Evolutionary conservation across 2,888 invertebrate genomes (phyloP).

Genomic region (Spialia ferax): DNA sequence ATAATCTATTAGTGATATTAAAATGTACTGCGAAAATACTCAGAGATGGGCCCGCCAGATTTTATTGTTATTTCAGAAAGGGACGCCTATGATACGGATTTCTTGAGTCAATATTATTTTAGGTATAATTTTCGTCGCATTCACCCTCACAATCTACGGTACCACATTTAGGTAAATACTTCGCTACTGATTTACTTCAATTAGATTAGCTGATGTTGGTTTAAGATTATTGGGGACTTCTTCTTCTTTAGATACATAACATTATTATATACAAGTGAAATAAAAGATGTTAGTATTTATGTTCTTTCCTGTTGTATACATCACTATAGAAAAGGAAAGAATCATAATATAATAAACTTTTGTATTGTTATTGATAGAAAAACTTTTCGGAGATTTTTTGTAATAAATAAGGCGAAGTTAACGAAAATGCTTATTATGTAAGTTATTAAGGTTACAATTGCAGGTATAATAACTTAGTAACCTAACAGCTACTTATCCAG

Average conservation of each 20-base stretch:
- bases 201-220: constrained; percentile 41
- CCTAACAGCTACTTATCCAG: too few relatives aligned
- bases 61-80: constrained; percentile 56
- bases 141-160: constrained; percentile 43
- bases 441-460: too few relatives aligned
- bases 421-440: too few relatives aligned
- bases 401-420: too few relatives aligned
- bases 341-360: too few relatives aligned
- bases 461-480: too few relatives aligned
- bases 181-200: constrained; percentile 42
- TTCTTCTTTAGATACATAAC: not conserved
- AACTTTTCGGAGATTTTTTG: too few relatives aligned
- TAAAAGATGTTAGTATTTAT: not conserved
- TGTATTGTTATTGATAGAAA: too few relatives aligned
- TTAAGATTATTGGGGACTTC: constrained; percentile 14
- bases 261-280: not conserved
- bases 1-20: constrained; percentile 81
- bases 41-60: constrained; percentile 58
- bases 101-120: constrained; percentile 56
- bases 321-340: too few relatives aligned
- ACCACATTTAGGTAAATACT: constrained; percentile 47
- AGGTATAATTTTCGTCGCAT: constrained; percentile 48
- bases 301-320: too few relatives aligned
- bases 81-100: constrained; percentile 53
- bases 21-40: constrained; percentile 63